Base-by-base conservation (phyloP, 2,797 vertebrate genomes). In the Schizopygopsis malacanthus region DNA sequence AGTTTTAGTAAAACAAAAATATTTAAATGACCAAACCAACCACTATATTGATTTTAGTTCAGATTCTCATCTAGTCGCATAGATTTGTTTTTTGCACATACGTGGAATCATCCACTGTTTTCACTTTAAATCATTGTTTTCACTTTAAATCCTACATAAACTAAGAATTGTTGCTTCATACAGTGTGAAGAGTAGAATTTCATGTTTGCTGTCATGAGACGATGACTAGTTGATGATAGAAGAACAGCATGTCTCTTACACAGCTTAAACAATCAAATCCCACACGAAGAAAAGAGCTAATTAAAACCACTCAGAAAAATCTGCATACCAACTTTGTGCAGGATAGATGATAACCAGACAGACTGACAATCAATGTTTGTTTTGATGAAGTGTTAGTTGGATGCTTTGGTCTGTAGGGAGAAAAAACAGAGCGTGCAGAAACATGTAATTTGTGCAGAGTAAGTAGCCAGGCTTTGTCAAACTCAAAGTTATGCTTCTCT, bases 401-500 rank as follows among this genome's bases (percentile, higher is more conserved):
- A 63, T 28, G 81, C 12, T 83, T 65, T 65, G 11, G 81, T 65
- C 56, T 50, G 41, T 75, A 73, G 25, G 3, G 73, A 13, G 65
- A 10, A 76, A 41, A 16, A 37, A 18, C 65, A n/a, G 20, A 69
- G 47, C 37, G 5, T 18, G 10, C 25, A 83, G 41, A 43, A 72
- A 50, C 9, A 2, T 70, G 50, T 18, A 52, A 11, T 65, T 73
- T 61, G 71, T 1, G 28, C 43, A 50, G 11, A 22, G 59, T 4
- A 2, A 52, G 4, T 33, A 91, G 89, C 85, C 87, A 87, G 78
- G 73, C 39, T 89, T 83, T 90, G 81, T 84, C 91, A 87, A 39
- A 59, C 79, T 92, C 89, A 90, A 90, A 88, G 88, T 91, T 91
- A 90, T 90, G 89, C 85, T 92, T 87, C 85, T 83, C 75, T 89